Base-by-base conservation (phyloP, 2,888 invertebrate genomes). In the Octodonta nipae region DNA sequence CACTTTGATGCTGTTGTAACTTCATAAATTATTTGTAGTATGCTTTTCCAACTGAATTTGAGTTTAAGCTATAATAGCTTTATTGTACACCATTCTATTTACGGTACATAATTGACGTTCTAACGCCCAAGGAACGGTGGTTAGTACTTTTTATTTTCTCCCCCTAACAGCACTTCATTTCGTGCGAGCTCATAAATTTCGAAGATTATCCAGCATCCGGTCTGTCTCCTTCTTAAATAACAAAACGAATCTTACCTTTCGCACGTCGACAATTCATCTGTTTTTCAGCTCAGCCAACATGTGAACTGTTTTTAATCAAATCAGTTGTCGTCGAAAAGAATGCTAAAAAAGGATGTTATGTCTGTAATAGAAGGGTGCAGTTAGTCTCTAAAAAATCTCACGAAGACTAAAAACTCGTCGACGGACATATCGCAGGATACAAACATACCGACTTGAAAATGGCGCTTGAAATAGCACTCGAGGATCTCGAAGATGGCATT, bases 281-380 rank as follows among this genome's bases (percentile, higher is more conserved):
- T 42, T 36, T 42, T 42, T 37, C 34, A 32, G 29, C 35, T 35
- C 40, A 35, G 32, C 32, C 31, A 33, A 36, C 40, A 41, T 37
- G 37, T 42, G 41, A 38, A 38, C 36, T 38, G 35, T 37, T 46
- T 44, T 36, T 30, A 40, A 37, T 33, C 33, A 36, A 34, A 32
- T 35, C 40, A 40, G 40, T 39, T 43, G 43, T 27, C 37, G 32
- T 30, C 28, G 26, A 33, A 42, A 44, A 41, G 42, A 45, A 44
- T 37, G 32, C 42, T 46, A 41, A 45, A 45, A 50, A 49, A 54
- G 54, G 54, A 54, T 54, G 54, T 54, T 54, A 48, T 54, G 54
- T 52, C 54, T 54, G 44, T 35, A n/a, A n/a, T n/a, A 36, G 46
- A 54, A 52, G 52, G 54, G 54, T 54, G 43, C 28, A 42, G 38